These are phyloP conservation scores for Watsonalla binaria DNA, from an alignment of 2,888 invertebrate genomes.

Conservation along the genomic window DNA sequence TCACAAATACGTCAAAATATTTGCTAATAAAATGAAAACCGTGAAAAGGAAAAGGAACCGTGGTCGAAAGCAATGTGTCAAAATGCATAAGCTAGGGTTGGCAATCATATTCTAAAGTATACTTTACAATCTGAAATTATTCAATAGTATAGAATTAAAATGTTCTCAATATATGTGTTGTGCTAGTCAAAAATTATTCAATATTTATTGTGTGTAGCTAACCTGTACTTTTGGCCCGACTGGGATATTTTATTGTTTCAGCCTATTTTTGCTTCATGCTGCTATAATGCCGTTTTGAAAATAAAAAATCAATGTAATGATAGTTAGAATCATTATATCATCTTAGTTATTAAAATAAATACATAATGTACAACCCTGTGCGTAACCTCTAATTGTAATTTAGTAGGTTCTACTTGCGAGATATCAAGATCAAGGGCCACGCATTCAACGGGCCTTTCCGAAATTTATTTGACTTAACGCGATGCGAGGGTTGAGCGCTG, in stretches of 20 bases:
- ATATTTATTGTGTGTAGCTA: too few relatives aligned
- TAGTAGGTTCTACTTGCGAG: slow-evolving; percentile 47
- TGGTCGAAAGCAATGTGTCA: not conserved
- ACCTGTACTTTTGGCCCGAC: too few relatives aligned
- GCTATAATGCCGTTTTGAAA: too few relatives aligned
- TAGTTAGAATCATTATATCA: too few relatives aligned
- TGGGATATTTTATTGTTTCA: too few relatives aligned
- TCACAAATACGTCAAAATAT: not conserved
- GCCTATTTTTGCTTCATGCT: too few relatives aligned
- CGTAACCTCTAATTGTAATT: slow-evolving; percentile 54
- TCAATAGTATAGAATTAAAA: too few relatives aligned
- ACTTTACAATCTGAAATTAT: too few relatives aligned
- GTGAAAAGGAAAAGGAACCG: not conserved
- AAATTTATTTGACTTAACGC: slow-evolving; percentile 55
- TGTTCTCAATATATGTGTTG: too few relatives aligned
- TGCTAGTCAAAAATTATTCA: too few relatives aligned
- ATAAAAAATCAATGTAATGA: too few relatives aligned
- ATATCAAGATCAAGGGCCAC: slow-evolving; percentile 54
- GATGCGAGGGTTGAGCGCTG: slow-evolving; percentile 31
- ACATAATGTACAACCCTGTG: slow-evolving; percentile 39
- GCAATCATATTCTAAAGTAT: not conserved
- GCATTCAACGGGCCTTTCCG: slow-evolving; percentile 39
- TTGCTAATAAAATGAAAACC: not conserved
- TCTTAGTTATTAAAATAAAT: not conserved
- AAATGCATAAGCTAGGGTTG: not conserved